Evolutionary conservation across 1,140 invertebrate genomes (phyloP).

Genomic region (Philaenus spumarius): DNA sequence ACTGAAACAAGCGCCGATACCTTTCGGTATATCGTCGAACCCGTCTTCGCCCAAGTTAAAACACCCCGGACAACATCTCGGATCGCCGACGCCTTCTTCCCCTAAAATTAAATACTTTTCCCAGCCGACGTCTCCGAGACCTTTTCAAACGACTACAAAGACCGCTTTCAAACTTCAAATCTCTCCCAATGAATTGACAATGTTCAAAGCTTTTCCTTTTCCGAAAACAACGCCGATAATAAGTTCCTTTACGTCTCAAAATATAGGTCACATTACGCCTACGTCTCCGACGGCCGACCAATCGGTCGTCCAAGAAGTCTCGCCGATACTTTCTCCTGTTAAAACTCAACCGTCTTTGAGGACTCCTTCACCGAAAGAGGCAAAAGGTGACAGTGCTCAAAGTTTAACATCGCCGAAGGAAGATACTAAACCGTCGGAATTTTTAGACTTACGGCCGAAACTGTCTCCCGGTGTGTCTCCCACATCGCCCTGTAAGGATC

Average conservation of each 20-base stretch:
- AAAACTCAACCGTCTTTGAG: not conserved
- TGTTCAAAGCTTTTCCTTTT: conserved; percentile 2
- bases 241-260: conserved; percentile 11
- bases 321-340: conserved; percentile 4
- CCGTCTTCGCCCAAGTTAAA: conserved; percentile 56
- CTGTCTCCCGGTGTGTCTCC: conserved; percentile 24
- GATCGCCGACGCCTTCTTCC: conserved; percentile 47
- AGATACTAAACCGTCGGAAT: conserved; percentile 1
- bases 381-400: conserved; percentile 6
- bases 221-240: not conserved
- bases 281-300: conserved; percentile 21
- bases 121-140: conserved; percentile 44
- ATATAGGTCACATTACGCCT: conserved; percentile 17
- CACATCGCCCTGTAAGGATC: conserved; percentile 15
- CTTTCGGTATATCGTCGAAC: conserved; percentile 44
- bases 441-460: conserved; percentile 18
- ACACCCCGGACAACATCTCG: conserved; percentile 35
- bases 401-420: conserved; percentile 16
- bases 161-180: conserved; percentile 19
- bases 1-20: conserved; percentile 23
- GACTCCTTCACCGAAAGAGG: conserved; percentile 16
- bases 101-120: conserved; percentile 50
- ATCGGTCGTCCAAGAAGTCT: not conserved
- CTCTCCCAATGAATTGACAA: conserved; percentile 12
- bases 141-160: conserved; percentile 25